These are phyloP conservation scores for Microctonus brassicae DNA, from an alignment of 2,888 invertebrate genomes.

Conservation along the genomic window DNA sequence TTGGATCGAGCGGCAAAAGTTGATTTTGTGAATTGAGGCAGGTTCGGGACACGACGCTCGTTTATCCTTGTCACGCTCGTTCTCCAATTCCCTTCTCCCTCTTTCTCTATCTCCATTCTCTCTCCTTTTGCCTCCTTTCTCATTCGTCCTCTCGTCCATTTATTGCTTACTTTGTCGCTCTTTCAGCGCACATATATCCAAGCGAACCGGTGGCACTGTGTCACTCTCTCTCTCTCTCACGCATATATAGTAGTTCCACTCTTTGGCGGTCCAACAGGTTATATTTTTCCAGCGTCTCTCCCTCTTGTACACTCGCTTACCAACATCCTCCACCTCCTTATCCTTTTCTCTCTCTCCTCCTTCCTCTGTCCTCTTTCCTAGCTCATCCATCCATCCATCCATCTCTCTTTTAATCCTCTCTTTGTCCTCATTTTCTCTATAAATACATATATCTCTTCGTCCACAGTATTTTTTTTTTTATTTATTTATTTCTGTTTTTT, in stretches of 20 bases:
- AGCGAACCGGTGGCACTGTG: constrained; percentile 19
- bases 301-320: constrained; percentile 33
- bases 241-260: constrained; percentile 38
- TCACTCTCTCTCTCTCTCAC: constrained; percentile 42
- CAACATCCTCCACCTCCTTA: constrained; percentile 34
- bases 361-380: constrained; percentile 33
- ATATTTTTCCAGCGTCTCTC: constrained; percentile 62
- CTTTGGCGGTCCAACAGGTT: constrained; percentile 67
- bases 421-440: constrained; percentile 36
- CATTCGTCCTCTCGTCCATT: constrained; percentile 43
- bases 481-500: constrained; percentile 20
- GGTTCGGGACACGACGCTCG: constrained; percentile 59
- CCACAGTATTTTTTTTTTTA: constrained; percentile 32
- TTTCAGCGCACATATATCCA: constrained; percentile 20
- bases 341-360: constrained; percentile 28
- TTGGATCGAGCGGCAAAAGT: constrained; percentile 63
- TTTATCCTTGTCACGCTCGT: constrained; percentile 21
- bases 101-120: constrained; percentile 34
- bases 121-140: constrained; percentile 43
- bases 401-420: constrained; percentile 41
- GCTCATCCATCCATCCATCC: constrained; percentile 21
- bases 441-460: constrained; percentile 28
- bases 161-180: constrained; percentile 34
- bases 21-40: constrained; percentile 60
- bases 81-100: not conserved